These are phyloP conservation scores for Griposia aprilina DNA, from an alignment of 2,888 invertebrate genomes.

Conservation along the genomic window DNA sequence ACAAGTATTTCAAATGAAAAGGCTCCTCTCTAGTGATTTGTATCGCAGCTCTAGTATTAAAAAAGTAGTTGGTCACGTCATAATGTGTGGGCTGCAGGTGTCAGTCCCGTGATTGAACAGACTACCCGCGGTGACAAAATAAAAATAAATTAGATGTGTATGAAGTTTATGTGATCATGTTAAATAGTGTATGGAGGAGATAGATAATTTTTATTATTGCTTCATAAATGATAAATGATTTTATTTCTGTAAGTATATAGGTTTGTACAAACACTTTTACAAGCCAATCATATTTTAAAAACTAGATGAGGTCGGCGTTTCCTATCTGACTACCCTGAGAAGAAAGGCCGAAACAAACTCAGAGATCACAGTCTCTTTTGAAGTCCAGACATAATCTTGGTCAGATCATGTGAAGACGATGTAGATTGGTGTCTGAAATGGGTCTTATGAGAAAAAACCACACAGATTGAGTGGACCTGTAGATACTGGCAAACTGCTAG, in stretches of 20 bases:
- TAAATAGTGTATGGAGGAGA: background rate
- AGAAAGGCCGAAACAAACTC: no score
- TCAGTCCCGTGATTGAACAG: conserved; percentile 64
- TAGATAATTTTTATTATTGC: conserved; percentile 14
- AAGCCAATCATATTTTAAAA: no score
- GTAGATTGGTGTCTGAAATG: no score
- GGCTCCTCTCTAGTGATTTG: conserved; percentile 62
- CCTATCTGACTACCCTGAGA: no score
- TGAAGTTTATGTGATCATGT: conserved; percentile 20
- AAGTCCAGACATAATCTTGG: no score
- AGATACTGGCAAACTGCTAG: background rate
- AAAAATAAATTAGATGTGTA: conserved; percentile 17
- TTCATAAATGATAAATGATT: no score
- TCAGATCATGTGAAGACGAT: no score
- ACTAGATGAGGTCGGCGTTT: no score
- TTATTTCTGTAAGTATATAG: no score
- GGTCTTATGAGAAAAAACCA: no score
- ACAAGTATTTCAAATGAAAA: conserved; percentile 39
- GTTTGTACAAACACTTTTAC: no score
- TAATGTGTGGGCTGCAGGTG: conserved; percentile 52
- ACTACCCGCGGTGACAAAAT: conserved; percentile 59
- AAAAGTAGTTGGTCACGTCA: conserved; percentile 46
- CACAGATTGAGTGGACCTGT: background rate
- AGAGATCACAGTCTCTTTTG: no score
- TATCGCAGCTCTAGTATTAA: conserved; percentile 65